A percentile compares a stretch with the other conserved stretches of the same genome.
Conservation (phyloP, 2,113 vertebrate genomes). For the Xenus cinereus region DNA sequence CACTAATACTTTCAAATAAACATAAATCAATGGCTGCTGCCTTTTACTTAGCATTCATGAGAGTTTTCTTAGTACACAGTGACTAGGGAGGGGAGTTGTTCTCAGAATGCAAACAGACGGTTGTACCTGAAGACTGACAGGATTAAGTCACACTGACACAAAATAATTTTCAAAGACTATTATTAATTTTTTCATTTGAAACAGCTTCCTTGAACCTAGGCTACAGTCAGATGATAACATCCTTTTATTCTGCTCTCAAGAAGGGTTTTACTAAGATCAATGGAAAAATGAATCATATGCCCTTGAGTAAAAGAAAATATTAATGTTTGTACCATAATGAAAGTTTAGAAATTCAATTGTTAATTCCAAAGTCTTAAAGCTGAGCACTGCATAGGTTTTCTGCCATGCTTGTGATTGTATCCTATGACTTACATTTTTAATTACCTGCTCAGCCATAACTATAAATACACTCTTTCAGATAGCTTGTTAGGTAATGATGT, state of each 20-base stretch:
- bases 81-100: background rate
- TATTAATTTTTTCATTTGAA: background rate
- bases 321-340: background rate
- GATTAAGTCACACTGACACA: background rate
- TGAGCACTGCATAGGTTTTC: background rate
- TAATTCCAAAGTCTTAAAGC: background rate
- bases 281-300: background rate
- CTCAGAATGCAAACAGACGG: background rate
- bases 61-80: background rate
- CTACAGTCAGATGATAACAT: background rate
- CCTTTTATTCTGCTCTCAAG: background rate
- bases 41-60: background rate
- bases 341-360: background rate
- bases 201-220: background rate
- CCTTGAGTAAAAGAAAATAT: background rate
- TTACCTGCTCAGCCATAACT: background rate
- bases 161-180: background rate
- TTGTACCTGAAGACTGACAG: background rate
- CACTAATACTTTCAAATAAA: background rate
- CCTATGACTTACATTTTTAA: constrained; percentile 17
- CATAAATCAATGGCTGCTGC: background rate
- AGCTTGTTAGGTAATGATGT: background rate
- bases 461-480: background rate
- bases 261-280: background rate
- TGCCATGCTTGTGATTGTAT: background rate